A percentile compares a stretch with the other conserved stretches of the same genome.
Conservation (phyloP, 23 tunicate species). For the Phallusia fumigata region DNA sequence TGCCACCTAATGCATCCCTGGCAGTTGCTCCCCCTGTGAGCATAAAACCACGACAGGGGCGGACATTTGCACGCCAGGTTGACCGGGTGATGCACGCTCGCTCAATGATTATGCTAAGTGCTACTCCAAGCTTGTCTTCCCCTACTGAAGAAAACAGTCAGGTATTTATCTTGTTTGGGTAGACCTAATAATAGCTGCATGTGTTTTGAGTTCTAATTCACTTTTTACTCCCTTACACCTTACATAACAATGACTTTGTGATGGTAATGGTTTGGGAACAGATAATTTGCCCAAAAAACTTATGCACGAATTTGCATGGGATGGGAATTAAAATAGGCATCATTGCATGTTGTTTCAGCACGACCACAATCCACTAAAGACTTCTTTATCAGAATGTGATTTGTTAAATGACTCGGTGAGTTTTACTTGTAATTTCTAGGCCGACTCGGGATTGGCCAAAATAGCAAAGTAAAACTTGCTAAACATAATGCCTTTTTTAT, state of each 20-base stretch:
- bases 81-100: slow-evolving; percentile 51
- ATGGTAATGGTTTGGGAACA: not conserved
- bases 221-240: no score
- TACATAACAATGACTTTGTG: no score
- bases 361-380: slow-evolving; percentile 11
- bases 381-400: slow-evolving; percentile 12
- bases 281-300: not conserved
- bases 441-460: no score
- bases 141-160: slow-evolving; percentile 21
- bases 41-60: slow-evolving; percentile 29
- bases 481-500: not conserved
- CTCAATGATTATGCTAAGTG: slow-evolving; percentile 53
- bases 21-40: slow-evolving; percentile 1
- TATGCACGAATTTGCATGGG: not conserved
- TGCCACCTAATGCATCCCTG: slow-evolving; percentile 17
- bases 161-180: slow-evolving; percentile 15
- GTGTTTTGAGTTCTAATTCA: no score
- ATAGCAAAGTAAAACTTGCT: no score
- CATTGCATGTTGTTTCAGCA: slow-evolving; percentile 15
- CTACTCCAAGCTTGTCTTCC: not conserved
- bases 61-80: slow-evolving; percentile 26
- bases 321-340: not conserved
- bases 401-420: slow-evolving; percentile 17
- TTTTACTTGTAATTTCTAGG: not conserved
- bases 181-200: no score